Evolutionary conservation across 2,888 invertebrate genomes (phyloP).

Genomic region (Mayetiola destructor): DNA sequence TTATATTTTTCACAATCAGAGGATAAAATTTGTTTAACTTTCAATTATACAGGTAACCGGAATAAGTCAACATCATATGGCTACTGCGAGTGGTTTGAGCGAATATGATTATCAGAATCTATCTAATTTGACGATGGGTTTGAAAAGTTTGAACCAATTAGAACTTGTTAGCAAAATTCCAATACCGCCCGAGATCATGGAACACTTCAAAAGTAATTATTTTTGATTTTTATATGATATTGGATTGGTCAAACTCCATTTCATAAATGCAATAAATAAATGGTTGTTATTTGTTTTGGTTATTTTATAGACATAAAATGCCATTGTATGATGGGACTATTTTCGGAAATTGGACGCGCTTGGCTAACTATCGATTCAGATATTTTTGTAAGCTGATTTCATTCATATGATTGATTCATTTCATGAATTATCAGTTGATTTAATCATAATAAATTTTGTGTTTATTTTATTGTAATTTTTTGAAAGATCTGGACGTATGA

Average conservation of each 20-base stretch:
- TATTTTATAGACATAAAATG: constrained; percentile 70
- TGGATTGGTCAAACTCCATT: neutral
- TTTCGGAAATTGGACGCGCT: constrained; percentile 88
- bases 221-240: neutral
- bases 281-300: neutral
- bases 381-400: constrained; percentile 53
- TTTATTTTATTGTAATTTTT: neutral
- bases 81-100: constrained; percentile 78
- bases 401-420: neutral
- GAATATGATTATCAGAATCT: constrained; percentile 83
- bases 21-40: neutral
- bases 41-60: constrained; percentile 42
- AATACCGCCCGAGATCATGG: constrained; percentile 83
- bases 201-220: constrained; percentile 86
- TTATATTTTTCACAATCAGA: neutral
- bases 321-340: constrained; percentile 92
- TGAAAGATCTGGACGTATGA: constrained; percentile 75
- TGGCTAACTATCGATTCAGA: constrained; percentile 97
- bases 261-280: neutral
- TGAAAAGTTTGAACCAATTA: constrained; percentile 59
- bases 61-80: constrained; percentile 49
- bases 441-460: neutral
- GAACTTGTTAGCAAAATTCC: constrained; percentile 71
- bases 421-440: neutral
- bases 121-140: constrained; percentile 51